Base-by-base conservation (phyloP, 2,113 vertebrate genomes). In the Motacilla alba region DNA sequence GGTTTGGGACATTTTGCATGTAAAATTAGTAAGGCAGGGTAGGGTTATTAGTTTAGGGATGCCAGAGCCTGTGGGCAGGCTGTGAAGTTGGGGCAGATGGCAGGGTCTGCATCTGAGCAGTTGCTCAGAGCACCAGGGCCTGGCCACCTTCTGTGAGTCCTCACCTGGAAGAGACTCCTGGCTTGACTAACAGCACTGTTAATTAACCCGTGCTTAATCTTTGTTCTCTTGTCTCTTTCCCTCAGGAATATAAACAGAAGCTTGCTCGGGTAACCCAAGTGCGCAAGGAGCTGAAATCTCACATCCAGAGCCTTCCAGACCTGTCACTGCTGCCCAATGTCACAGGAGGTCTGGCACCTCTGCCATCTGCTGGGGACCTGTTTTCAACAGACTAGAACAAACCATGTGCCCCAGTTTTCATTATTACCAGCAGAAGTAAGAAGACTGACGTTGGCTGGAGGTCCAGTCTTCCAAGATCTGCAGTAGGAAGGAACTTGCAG, bases 281-380 rank as follows among this genome's bases (percentile, higher is more conserved):
- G 82, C 99, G 99, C 93, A 99, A 99, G 97, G 99, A 99, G 97
- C 98, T 99, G 37, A 99, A 99, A 93, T 99, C 99, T 33, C 99
- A 99, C 97, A 99, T 99, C 98, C 99, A 99, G 98, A 99, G 99
- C 97, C 98, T 99, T 63, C 99, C 99, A 3, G 99, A 99, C 93
- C 99, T 99, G 44, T 99, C 99, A 0, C 98, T 99, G 86, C 98
- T 99, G 83, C 99, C 99, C 94, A 99, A 99, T 4, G 99, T 99
- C 63, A 99, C 99, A 0, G 99, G 99, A 24, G 99, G 99, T 68
- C 97, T 99, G 95, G 99, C 99, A 10, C 99, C 99, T 11, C 98
- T 99, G 50, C 99, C 99, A 3, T 99, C 99, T 31, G 99, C 99
- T 14, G 99, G 99, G 69, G 99, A 99, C 97, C 98, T 99, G 53